Evolutionary conservation across 2,888 invertebrate species (phyloP).

Genomic region (Panorpa germanica): DNA sequence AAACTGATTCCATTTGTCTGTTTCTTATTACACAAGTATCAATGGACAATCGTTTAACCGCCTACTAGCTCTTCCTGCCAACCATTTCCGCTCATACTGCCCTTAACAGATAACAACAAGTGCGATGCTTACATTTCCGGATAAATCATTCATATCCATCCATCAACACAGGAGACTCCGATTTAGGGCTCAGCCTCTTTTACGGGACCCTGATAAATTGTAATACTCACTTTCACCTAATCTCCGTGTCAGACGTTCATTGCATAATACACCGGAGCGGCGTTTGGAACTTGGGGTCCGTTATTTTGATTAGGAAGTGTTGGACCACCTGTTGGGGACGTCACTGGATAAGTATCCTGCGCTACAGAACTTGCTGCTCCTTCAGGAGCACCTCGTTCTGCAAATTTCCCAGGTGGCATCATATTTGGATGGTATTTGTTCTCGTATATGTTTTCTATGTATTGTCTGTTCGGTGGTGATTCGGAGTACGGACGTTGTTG

Average conservation of each 20-base stretch:
- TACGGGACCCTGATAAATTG: conserved; percentile 10
- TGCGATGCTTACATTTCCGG: too few relatives aligned
- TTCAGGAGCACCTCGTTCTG: conserved; percentile 53
- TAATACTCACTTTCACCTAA: conserved; percentile 25
- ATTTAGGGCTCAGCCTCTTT: not conserved
- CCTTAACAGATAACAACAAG: too few relatives aligned
- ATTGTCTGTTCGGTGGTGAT: conserved; percentile 8
- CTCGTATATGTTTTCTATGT: not conserved
- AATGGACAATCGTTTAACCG: too few relatives aligned
- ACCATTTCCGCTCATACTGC: too few relatives aligned
- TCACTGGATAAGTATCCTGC: conserved; percentile 31
- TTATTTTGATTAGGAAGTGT: conserved; percentile 26
- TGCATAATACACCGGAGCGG: conserved; percentile 52
- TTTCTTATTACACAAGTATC: too few relatives aligned
- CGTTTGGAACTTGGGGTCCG: conserved; percentile 16
- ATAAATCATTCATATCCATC: too few relatives aligned
- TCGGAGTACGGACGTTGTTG: conserved; percentile 17
- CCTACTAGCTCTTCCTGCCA: too few relatives aligned
- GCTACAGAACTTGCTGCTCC: conserved; percentile 52
- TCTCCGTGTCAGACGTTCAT: conserved; percentile 71
- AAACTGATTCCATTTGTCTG: too few relatives aligned
- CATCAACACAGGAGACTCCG: too few relatives aligned
- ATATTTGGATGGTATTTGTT: conserved; percentile 13
- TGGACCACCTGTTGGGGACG: conserved; percentile 28
- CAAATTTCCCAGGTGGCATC: conserved; percentile 16